Evolutionary conservation across 2,113 vertebrate species (phyloP), one percentile per base, ranked within the genome.

Genomic region (Cyrtonyx montezumae): DNA sequence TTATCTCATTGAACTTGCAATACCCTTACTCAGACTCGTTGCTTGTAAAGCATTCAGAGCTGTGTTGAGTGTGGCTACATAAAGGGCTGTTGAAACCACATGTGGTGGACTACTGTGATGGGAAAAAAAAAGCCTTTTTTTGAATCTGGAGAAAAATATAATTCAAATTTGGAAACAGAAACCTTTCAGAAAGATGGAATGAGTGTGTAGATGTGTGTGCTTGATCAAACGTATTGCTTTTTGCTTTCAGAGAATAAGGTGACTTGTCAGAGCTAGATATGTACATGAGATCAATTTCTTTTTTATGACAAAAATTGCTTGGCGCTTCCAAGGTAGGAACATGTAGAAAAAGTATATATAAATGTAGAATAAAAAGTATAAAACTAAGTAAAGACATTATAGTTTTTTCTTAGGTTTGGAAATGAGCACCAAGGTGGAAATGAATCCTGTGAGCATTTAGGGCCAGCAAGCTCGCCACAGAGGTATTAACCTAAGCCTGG

Each of bases 1-100:
- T 96, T 95, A 61, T 87, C 61, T n/a, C 48, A n/a, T 63, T 49
- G 51, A 75, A 82, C 73, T 71, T 86, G 61, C 13, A 22, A 59
- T 94, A 40, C 71, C 43, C 89, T 83, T 56, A 6, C 58, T 79
- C 70, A 91, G 78, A 70, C 43, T 84, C 48, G 7, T 45, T 66
- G 11, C 79, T 75, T 94, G 91, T 91, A 91, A 77, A 68, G 42
- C 0, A 3, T 51, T 90, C 77, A 89, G 84, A 92, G 81, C 65
- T 22, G 77, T 76, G 76, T 28, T 80, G 89, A 94, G 46, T 88
- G 81, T 86, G 75, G 61, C 79, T 94, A 26, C 69, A 34, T 86
- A 63, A 92, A 83, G n/a, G 73, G 43, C 68, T 92, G 68, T 91
- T 6, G 2, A 93, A 95, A 94, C 59, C 91, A 96, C 81, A 96